phyloP scores from a whole-genome alignment of 2,113 vertebrate species.

The Corvus moneduloides region DNA sequence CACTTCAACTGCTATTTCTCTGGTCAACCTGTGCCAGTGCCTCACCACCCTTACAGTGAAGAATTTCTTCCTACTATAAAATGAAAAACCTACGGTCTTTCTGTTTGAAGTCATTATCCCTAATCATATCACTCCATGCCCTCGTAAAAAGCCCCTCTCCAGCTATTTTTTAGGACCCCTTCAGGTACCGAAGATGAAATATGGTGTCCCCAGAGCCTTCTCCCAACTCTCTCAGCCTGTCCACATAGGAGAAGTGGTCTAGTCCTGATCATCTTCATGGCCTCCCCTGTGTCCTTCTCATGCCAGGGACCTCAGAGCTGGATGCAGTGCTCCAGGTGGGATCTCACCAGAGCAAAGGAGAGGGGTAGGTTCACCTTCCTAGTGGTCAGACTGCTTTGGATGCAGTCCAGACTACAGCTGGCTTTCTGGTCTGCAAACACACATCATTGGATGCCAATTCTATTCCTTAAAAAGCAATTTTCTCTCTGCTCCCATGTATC shows the following conservation, averaged over 20 bases:
- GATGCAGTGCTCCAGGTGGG: neutral
- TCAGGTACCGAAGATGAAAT: neutral
- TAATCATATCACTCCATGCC: too few relatives aligned
- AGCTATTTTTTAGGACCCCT: neutral
- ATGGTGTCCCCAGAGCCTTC: neutral
- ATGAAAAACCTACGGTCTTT: neutral
- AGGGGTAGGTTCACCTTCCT: neutral
- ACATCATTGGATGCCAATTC: neutral
- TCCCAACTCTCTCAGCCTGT: neutral
- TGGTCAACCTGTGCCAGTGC: neutral
- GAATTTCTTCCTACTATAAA: neutral
- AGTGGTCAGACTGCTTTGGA: neutral
- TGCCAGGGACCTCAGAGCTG: neutral
- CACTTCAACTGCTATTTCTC: neutral
- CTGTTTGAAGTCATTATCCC: neutral
- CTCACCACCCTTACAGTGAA: neutral
- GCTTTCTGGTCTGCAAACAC: neutral
- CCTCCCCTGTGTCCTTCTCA: accelerated
- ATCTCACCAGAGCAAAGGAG: neutral
- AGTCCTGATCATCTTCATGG: neutral
- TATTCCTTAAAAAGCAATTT: neutral
- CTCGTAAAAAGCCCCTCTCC: neutral
- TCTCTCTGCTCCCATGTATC: neutral
- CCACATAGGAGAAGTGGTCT: neutral
- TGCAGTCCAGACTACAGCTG: neutral